phyloP scores from a whole-genome alignment of 2,888 invertebrate species.

The Rhyacophila evoluta region DNA sequence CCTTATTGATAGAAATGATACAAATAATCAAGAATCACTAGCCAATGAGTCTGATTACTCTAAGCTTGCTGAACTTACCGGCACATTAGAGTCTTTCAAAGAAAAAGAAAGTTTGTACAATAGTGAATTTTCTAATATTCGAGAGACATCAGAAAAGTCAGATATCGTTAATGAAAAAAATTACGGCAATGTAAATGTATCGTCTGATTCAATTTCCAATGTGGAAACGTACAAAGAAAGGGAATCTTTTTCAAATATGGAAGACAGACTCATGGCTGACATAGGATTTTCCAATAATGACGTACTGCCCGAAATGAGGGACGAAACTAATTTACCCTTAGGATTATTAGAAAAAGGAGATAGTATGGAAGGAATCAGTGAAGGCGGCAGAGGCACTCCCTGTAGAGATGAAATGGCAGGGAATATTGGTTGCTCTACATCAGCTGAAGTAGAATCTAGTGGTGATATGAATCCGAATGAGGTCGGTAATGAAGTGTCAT shows the following conservation, averaged over 20 bases:
- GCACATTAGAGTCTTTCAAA: not conserved
- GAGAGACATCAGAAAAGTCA: not conserved
- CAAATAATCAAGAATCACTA: not conserved
- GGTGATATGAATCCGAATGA: not conserved
- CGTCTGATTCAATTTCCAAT: not conserved
- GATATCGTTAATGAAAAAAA: not conserved
- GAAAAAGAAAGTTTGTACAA: not conserved
- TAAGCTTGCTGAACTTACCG: not conserved
- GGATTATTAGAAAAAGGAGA: not conserved
- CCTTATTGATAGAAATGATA: not conserved
- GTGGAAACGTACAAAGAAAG: not conserved
- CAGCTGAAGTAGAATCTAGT: not conserved
- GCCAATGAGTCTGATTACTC: not conserved
- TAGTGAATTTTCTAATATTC: not conserved
- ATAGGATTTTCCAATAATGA: not conserved
- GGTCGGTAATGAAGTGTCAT: not conserved
- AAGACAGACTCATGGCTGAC: not conserved
- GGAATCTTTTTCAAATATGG: not conserved
- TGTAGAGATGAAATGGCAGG: conserved; percentile 48
- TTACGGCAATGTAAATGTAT: not conserved
- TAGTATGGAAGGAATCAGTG: not conserved
- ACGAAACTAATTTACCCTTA: not conserved
- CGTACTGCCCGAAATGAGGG: not conserved
- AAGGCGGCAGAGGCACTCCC: conserved; percentile 50
- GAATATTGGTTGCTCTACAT: not conserved